Base-by-base conservation (phyloP, 2,797 vertebrate genomes). In the Antrozous pallidus region DNA sequence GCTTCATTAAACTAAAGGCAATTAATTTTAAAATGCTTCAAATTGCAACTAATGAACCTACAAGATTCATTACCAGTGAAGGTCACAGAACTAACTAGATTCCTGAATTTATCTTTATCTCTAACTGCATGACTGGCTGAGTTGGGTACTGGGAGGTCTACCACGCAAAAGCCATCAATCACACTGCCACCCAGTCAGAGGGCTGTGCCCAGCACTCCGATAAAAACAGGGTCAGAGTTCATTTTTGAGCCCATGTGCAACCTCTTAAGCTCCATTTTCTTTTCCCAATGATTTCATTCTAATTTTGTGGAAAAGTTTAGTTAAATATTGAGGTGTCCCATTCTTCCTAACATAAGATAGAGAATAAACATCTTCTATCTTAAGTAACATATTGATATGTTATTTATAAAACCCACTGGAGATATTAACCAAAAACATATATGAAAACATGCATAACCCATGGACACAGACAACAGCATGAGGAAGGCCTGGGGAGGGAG, bases 1-100 rank as follows among this genome's bases (percentile, higher is more conserved):
- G 38, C 38, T 89, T 96, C 93, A 81, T 94, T 94, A 94, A 88
- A 95, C 65, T 89, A 73, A 93, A 94, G 78, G 54, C 80, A 96
- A 91, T 95, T 95, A 90, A 88, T 96, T 96, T 93, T 73, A 80
- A 91, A 89, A 87, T 93, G 83, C 26, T 93, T 83, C 73, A 74
- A 56, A 74, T 93, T 94, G 61, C 67, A 96, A 31, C 84, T 95
- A 89, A 94, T 91, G 89, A 95, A 56, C 61, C 83, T 65, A 87
- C 4, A 91, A 78, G 8, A 84, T 87, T 93, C 77, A 93, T 89
- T 93, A 89, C n/a, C 56, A 95, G 73, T 40, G 42, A 74, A 91
- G 80, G 86, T 91, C 80, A 91, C 38, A 78, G 42, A 95, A 82
- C 77, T 65, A 70, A 91, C 86, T 33, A 51, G 49, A 94, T 61